A percentile compares a stretch with the other conserved stretches of the same genome.
Evolutionary conservation across 1,140 invertebrate genomes (phyloP).

Genomic region (Harlomillsia oculata): DNA sequence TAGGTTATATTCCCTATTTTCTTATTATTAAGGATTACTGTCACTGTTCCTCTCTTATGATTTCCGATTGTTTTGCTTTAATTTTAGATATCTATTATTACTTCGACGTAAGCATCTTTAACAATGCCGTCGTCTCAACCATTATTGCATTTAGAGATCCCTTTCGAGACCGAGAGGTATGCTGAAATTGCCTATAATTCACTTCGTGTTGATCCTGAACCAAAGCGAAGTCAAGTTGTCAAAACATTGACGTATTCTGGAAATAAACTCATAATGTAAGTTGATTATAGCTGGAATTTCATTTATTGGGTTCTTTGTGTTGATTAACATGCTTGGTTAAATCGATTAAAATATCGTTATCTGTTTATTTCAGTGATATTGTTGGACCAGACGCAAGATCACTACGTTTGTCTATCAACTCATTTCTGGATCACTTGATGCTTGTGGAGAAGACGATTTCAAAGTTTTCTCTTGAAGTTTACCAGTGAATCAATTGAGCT

Average conservation of each 20-base stretch:
- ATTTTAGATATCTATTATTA: no score
- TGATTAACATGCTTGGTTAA: no score
- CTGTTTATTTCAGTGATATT: conserved; percentile 47
- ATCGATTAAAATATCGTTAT: not conserved
- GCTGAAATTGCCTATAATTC: conserved; percentile 64
- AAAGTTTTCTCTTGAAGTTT: conserved; percentile 44
- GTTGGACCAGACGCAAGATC: conserved; percentile 51
- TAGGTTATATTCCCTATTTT: no score
- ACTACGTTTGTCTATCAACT: conserved; percentile 57
- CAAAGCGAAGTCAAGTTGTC: conserved; percentile 54
- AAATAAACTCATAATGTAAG: conserved; percentile 54
- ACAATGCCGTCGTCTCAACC: conserved; percentile 2
- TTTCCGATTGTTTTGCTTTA: no score
- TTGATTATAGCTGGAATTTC: not conserved
- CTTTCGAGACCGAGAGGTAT: conserved; percentile 52
- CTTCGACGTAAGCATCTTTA: no score
- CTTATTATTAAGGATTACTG: no score
- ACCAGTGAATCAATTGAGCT: not conserved
- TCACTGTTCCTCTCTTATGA: no score
- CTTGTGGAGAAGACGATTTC: conserved; percentile 60
- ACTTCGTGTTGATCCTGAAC: conserved; percentile 63
- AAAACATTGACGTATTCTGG: conserved; percentile 52
- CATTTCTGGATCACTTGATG: conserved; percentile 60
- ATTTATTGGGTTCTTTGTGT: no score
- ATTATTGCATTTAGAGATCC: conserved; percentile 40